Base-by-base conservation (phyloP, 2,888 invertebrate genomes). In the Coleophora deauratella region DNA sequence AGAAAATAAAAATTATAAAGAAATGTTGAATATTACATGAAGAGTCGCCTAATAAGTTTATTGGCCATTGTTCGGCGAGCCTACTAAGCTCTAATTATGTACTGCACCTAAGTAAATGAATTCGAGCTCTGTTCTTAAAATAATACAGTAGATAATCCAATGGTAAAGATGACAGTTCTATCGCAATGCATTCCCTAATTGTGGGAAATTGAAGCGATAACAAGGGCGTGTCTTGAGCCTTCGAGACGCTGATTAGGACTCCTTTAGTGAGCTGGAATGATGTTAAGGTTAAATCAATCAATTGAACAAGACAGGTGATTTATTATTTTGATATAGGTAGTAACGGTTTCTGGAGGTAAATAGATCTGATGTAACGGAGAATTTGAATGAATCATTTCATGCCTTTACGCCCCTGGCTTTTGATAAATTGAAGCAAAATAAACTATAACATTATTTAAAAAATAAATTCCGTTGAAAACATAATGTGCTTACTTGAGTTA, bases 1-100 rank as follows among this genome's bases (percentile, higher is more conserved):
- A 15, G 21, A 21, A 21, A 21, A 21, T 21, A 4, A 4, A 31
- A 33, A 37, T 36, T 31, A 50, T 53, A 51, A 54, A 54, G 50
- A 54, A 51, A 49, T 54, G 50, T 51, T 54, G 43, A 46, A 52
- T 48, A 51, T 57, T 57, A 52, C 32, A 42, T 37, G 43, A 43
- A 42, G 35, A 35, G 40, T 42, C 40, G 32, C 12, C 34, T 45
- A 42, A 37, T 45, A 40, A 40, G 35, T 42, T 45, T 42, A 42
- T 40, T 38, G 37, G 33, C 38, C 15, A 44, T 40, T 44, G 44
- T 43, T 33, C 33, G 8, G 27, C 32, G 33, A 21, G 13, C 27
- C 28, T 32, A 4, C 3, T 37, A 13, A 33, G 38, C 35, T 38
- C 35, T 44, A 38, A 44, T 40, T 40, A 38, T 9, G 15, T 6